phyloP scores from a whole-genome alignment of 2,797 vertebrate species.

The Falco novaeseelandiae region DNA sequence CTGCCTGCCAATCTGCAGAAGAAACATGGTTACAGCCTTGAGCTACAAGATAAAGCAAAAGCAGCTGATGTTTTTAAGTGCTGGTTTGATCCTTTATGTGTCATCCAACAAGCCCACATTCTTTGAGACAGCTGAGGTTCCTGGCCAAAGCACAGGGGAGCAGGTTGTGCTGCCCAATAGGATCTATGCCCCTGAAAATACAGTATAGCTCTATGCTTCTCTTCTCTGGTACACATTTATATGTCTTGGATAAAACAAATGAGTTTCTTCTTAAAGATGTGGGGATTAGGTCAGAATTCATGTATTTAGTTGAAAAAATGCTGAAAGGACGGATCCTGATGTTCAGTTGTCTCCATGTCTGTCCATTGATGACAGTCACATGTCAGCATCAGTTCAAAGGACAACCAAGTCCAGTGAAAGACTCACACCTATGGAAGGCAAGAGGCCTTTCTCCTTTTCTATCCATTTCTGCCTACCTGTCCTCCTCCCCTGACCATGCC shows the following conservation, averaged over 20 bases:
- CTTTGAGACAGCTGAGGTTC: not conserved
- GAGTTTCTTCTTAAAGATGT: conserved; percentile 7
- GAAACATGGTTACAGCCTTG: not conserved
- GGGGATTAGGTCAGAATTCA: not conserved
- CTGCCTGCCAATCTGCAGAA: not conserved
- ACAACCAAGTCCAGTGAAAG: not conserved
- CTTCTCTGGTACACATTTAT: not conserved
- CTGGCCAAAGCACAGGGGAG: not conserved
- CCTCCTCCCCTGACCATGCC: not conserved
- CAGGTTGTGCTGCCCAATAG: not conserved
- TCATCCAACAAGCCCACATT: not conserved
- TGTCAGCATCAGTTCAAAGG: not conserved
- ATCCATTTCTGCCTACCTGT: not conserved
- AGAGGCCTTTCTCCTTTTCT: not conserved
- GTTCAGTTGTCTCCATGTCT: not conserved
- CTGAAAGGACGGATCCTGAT: not conserved
- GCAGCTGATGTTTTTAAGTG: not conserved
- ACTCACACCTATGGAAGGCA: not conserved
- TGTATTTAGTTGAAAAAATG: not conserved
- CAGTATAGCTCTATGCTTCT: not conserved
- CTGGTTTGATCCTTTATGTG: not conserved
- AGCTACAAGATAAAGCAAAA: not conserved
- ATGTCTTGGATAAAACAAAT: conserved; percentile 7
- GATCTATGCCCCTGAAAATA: conserved; percentile 2
- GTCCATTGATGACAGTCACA: not conserved